phyloP scores from a whole-genome alignment of 2,888 invertebrate genomes.

The Chorisops tibialis region DNA sequence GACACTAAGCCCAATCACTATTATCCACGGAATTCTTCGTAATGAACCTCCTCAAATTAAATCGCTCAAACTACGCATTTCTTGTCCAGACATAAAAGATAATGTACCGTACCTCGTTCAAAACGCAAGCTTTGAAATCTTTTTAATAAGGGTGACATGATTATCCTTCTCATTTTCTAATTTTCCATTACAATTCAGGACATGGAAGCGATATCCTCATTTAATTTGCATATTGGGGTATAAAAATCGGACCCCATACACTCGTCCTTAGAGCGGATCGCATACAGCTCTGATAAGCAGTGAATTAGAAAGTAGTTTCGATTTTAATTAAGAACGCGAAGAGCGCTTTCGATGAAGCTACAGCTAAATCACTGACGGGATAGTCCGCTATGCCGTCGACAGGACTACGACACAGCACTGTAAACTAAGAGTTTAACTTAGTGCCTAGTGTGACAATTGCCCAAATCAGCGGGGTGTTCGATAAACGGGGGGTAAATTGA shows the following conservation, averaged over 20 bases:
- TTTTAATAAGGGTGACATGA: too few relatives aligned
- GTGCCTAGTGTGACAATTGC: constrained; percentile 19
- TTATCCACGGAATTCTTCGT: too few relatives aligned
- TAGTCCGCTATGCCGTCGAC: not conserved
- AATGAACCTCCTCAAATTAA: too few relatives aligned
- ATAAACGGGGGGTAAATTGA: constrained; percentile 32
- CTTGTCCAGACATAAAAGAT: too few relatives aligned
- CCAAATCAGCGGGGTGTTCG: constrained; percentile 24
- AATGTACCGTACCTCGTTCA: too few relatives aligned
- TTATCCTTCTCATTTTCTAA: too few relatives aligned
- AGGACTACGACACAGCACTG: not conserved
- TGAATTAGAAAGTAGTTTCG: not conserved
- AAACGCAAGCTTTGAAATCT: too few relatives aligned
- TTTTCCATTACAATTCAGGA: not conserved
- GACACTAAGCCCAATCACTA: too few relatives aligned
- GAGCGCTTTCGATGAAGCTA: constrained; percentile 4
- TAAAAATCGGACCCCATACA: not conserved
- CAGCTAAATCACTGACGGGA: not conserved
- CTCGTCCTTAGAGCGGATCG: too few relatives aligned
- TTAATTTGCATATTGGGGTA: constrained; percentile 1
- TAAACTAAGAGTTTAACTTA: not conserved
- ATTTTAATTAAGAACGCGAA: constrained; percentile 15
- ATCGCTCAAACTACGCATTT: too few relatives aligned
- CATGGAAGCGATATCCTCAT: constrained; percentile 4
- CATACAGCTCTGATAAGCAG: not conserved